These are phyloP conservation scores for Thamnaconus septentrionalis DNA, from an alignment of 2,113 vertebrate genomes.

Conservation along the genomic window DNA sequence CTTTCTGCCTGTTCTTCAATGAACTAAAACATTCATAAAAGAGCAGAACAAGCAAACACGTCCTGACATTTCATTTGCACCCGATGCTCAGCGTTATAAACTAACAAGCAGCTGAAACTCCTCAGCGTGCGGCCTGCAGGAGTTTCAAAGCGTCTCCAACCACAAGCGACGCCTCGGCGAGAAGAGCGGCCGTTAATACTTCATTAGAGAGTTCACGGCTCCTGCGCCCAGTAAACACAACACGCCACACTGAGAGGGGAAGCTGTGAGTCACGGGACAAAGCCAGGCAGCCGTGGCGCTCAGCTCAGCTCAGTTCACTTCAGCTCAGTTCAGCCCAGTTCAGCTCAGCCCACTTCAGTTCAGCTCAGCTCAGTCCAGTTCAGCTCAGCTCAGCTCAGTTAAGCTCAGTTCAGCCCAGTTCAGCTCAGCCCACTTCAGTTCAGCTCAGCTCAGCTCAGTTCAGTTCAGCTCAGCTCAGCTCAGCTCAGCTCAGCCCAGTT, in stretches of 20 bases:
- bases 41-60: no score
- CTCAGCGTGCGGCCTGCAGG: slow-evolving; percentile 18
- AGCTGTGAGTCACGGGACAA: slow-evolving; percentile 69
- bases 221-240: slow-evolving; percentile 75
- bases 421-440: no score
- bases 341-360: no score
- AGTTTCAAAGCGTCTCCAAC: slow-evolving; percentile 45
- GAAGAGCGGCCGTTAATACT: slow-evolving; percentile 74
- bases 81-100: no score
- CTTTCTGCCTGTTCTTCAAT: slow-evolving; percentile 14
- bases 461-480: no score
- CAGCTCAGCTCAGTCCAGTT: no score
- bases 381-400: no score
- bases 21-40: slow-evolving; percentile 9
- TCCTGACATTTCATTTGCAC: no score
- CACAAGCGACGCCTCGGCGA: slow-evolving; percentile 70
- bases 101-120: slow-evolving; percentile 23
- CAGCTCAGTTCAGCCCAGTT: no score
- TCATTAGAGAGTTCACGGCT: slow-evolving; percentile 73
- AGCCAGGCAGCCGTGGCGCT: slow-evolving; percentile 33
- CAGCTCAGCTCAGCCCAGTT: no score
- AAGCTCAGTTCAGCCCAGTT: no score
- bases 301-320: slow-evolving; percentile 11
- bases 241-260: slow-evolving; percentile 57
- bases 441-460: no score